Conservation (phyloP, 1,140 invertebrate genomes). For the Cydia splendana region DNA sequence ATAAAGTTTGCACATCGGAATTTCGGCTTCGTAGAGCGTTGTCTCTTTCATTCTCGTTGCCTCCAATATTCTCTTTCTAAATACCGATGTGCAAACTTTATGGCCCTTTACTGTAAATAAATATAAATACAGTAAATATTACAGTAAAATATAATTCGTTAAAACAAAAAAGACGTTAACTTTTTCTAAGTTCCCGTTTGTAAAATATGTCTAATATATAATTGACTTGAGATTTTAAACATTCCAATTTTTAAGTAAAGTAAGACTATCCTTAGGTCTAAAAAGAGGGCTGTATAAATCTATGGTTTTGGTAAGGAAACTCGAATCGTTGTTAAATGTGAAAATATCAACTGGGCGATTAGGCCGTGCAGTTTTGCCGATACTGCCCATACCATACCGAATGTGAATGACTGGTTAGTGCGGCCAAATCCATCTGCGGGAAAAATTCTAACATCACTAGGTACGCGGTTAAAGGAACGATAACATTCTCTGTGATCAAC, state of each 20-base stretch:
- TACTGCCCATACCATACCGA: background rate
- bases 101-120: too few species aligned
- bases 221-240: conserved; percentile 36
- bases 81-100: too few species aligned
- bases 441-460: background rate
- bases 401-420: background rate
- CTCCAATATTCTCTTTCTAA: too few species aligned
- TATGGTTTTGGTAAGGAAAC: conserved; percentile 58
- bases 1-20: too few species aligned
- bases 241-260: conserved; percentile 42
- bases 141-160: background rate
- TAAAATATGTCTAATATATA: background rate
- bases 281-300: conserved; percentile 52
- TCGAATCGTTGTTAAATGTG: conserved; percentile 11
- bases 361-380: background rate
- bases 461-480: background rate
- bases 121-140: background rate
- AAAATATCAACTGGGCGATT: background rate
- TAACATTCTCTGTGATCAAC: background rate
- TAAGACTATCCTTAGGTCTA: conserved; percentile 32
- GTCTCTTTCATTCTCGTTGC: too few species aligned
- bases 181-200: background rate
- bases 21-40: too few species aligned
- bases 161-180: background rate
- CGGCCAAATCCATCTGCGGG: background rate